Evolutionary conservation across 2,113 vertebrate genomes (phyloP), one percentile per base, ranked within the genome.

Genomic region (Emydura subglobosa): DNA sequence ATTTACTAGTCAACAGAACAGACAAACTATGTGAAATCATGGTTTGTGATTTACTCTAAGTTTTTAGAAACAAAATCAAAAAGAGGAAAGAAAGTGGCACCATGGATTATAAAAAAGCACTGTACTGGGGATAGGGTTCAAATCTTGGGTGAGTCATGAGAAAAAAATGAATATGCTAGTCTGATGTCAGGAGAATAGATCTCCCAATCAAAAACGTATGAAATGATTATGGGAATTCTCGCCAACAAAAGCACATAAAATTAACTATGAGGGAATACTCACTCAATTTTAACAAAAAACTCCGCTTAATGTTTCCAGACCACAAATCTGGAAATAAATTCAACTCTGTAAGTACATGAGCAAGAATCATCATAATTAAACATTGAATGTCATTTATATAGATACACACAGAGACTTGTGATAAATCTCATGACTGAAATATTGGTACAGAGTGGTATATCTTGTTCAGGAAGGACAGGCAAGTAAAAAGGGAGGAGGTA

Each of bases 1-100:
- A 91, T 68, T 92, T 59, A 82, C 7, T 92, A 83, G 86, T 87
- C 89, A 86, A 65, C 13, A 79, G 31, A 65, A 82, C n/a, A 90
- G 50, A 72, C 12, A 21, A 94, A 82, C 47, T 90, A 90, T n/a
- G 11, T 39, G n/a, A 95, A 91, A 0, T 4, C 5, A 34, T 86
- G 11, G 51, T 44, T 94, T 79, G 22, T 65, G 57, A 90, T 88
- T 76, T 82, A 90, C 10, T 13, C 39, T 90, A 91, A 79, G 61
- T 24, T 81, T 53, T 21, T 53, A n/a, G 7, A 53, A 54, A 6
- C 5, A 95, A 79, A 17, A 93, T 76, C 4, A 68, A 82, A 93
- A 87, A 10, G 88, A 34, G 95, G 6, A 25, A 82, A 86, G 95
- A 90, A 5, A 93, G n/a, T 44, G 16, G 29, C 44, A 83, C 42